Base-by-base conservation (phyloP, 2,113 vertebrate genomes). In the Thymallus thymallus region DNA sequence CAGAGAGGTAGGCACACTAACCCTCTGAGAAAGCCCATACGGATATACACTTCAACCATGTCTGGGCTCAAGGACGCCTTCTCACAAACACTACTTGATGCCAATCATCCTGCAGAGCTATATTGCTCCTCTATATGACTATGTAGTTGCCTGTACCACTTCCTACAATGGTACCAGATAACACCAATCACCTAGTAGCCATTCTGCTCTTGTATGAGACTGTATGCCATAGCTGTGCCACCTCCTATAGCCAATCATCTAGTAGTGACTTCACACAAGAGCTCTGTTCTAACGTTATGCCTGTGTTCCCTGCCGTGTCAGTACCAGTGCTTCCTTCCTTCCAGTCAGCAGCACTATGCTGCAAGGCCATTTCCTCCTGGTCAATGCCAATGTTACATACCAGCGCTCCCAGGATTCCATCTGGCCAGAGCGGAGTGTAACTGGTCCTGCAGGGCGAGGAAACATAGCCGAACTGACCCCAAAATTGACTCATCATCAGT, bases 401-500 rank as follows among this genome's bases (percentile, higher is more conserved):
- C 58, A 77, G 6, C 29, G 72, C 6, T 32, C 64, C 64, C 76
- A 56, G 20, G 35, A 73, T 70, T 79, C 81, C 85, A 86, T 83
- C 84, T 89, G 87, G 82, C 71, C 32, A 26, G 16, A 83, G 77
- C 78, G 66, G 46, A 80, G 65, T 65, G 71, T 62, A 69, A 72
- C 79, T 69, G 77, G 74, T 86, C 82, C 85, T 80, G 81, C 73
- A 80, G 84, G 78, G 72, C 45, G 23, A 76, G 60, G 80, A 87
- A 81, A 80, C 76, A 68, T 76, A 86, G 83, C 72, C 23, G 73
- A 87, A 88, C 80, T 85, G 86, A 85, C 85, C 89, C 85, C 78
- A 85, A 88, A 90, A 88, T 91, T 86, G 86, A 89, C 86, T 86
- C 82, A 89, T 89, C 89, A 91, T 91, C 80, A 86, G 84, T 77